Percentiles rank a stretch among this genome's conserved stretches.
Evolutionary conservation across 2,888 invertebrate species (phyloP).

Genomic region (Agrotis puta): DNA sequence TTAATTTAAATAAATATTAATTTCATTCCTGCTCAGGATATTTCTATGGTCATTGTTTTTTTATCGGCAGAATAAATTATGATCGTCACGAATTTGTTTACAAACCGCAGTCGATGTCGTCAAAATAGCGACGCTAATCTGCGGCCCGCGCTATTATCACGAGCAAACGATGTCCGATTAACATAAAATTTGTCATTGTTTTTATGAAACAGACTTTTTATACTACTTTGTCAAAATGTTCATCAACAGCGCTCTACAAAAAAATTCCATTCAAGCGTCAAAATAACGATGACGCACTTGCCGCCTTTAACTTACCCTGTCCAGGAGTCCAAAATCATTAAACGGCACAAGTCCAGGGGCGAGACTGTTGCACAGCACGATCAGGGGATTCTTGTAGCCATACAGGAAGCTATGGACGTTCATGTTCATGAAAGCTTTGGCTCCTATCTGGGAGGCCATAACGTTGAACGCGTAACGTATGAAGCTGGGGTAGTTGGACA

Average conservation of each 20-base stretch:
- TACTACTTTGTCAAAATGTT: too few species aligned
- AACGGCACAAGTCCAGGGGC: slow-evolving; percentile 93
- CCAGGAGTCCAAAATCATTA: slow-evolving; percentile 93
- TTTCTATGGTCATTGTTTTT: too few species aligned
- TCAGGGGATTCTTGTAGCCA: slow-evolving; percentile 61
- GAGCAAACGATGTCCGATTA: too few species aligned
- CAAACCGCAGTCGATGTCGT: neutral
- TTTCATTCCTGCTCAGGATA: too few species aligned
- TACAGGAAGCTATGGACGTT: slow-evolving; percentile 60
- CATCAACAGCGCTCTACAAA: too few species aligned
- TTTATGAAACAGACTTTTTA: too few species aligned
- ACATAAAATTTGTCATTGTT: too few species aligned
- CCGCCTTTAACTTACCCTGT: slow-evolving; percentile 90
- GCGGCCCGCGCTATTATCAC: too few species aligned
- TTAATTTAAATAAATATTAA: too few species aligned
- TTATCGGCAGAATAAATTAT: neutral
- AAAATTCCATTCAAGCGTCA: too few species aligned
- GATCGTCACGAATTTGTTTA: neutral
- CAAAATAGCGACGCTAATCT: too few species aligned
- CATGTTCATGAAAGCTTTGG: slow-evolving; percentile 88
- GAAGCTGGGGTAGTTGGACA: slow-evolving; percentile 89
- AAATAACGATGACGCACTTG: neutral
- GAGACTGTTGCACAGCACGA: slow-evolving; percentile 51
- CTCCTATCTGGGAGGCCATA: slow-evolving; percentile 88
- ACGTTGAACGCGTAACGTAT: slow-evolving; percentile 91